Base-by-base conservation (phyloP, 2,797 vertebrate species). In the Crax fasciolata region DNA sequence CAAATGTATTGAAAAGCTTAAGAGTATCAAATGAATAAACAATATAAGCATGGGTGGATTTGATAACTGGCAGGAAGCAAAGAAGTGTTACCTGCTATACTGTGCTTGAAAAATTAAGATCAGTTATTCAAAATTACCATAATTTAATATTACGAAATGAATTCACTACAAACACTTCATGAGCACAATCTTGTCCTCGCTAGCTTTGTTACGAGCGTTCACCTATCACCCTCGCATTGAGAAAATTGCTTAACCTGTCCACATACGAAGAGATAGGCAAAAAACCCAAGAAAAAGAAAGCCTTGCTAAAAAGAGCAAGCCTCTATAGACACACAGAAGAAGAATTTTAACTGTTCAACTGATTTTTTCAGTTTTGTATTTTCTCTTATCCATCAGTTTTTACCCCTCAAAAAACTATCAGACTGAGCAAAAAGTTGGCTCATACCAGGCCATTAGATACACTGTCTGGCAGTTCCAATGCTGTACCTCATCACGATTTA, bases 181-280 rank as follows among this genome's bases (percentile, higher is more conserved):
- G 1, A 82, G 48, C 13, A 87, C 32, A 83, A 82, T 39, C 16
- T 30, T 32, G 18, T 32, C 78, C 35, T 65, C 2, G 1, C 25
- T 63, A 55, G 11, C 20, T 65, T 30, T 1, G 1, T 39, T 81
- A 18, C 20, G 66, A 67, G 4, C 9, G 65, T 35, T 44, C 32
- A 39, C 16, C 44, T 72, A 61, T 25, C 17, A 23, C 7, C 15
- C 48, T 20, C 16, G 13, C 57, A 55, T 62, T 21, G 35, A 23
- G 43, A 70, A 74, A 16, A 16, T 0, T 65, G 32, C 9, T 16
- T 49, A 24, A 41, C 35, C 38, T 72, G 19, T 21, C 58, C 41
- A 35, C 0, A 9, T 57, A 46, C 27, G n/a, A 63, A 17, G 6
- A 79, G 4, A 73, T 0, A 65, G 30, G 25, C 6, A 1, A 76